Evolutionary conservation across 1,140 invertebrate species (phyloP).

Genomic region (Meloidogyne exigua): DNA sequence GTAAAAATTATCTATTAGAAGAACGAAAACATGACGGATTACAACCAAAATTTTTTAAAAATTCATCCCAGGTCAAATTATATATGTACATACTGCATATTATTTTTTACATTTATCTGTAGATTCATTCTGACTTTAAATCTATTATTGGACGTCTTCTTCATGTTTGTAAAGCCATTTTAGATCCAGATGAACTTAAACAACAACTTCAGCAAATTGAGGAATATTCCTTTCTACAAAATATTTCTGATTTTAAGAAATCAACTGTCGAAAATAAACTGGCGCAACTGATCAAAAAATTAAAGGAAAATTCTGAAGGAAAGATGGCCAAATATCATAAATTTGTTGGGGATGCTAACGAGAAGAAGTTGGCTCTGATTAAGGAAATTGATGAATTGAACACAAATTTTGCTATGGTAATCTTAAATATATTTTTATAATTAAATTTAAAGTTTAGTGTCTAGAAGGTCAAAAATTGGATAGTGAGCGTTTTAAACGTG

Average conservation of each 20-base stretch:
- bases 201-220: background rate
- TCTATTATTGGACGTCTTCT: constrained; percentile 11
- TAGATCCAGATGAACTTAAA: background rate
- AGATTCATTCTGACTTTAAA: constrained; percentile 14
- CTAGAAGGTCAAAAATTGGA: constrained; percentile 11
- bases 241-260: constrained; percentile 9
- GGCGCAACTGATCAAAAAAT: background rate
- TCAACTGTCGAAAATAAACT: constrained; percentile 11
- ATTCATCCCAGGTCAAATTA: constrained; percentile 11
- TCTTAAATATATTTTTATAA: background rate
- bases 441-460: background rate
- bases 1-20: background rate
- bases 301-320: background rate
- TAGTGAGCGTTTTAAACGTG: constrained; percentile 13
- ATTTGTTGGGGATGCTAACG: background rate
- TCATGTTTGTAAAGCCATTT: constrained; percentile 12
- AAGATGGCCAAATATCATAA: background rate
- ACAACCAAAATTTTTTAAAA: constrained; percentile 13
- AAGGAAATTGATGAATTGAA: constrained; percentile 9
- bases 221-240: constrained; percentile 3
- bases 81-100: too few species aligned
- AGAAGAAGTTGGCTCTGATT: background rate
- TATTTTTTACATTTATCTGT: background rate
- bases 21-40: background rate
- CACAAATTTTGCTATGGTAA: background rate